phyloP scores from a whole-genome alignment of 2,113 vertebrate species.

The Hippolais icterina region DNA sequence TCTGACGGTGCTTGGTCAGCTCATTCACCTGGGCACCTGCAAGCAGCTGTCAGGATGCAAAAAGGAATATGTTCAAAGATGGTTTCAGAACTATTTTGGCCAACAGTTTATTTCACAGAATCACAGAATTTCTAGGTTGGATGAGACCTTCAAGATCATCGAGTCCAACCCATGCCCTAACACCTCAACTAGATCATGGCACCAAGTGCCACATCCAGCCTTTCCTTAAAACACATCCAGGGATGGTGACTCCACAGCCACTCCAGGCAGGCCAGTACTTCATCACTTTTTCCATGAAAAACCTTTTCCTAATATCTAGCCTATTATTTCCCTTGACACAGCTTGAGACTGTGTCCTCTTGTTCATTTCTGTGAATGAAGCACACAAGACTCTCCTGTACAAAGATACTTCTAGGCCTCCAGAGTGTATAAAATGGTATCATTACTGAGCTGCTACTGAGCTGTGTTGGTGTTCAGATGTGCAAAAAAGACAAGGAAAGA shows the following conservation, averaged over 20 bases:
- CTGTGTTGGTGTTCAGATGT: neutral
- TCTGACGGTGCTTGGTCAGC: slow-evolving; percentile 97
- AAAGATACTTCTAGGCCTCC: neutral
- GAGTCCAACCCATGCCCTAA: too few relatives aligned
- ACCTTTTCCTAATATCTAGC: too few relatives aligned
- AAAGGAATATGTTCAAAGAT: neutral
- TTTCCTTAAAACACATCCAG: too few relatives aligned
- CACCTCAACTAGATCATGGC: too few relatives aligned
- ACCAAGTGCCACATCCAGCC: too few relatives aligned
- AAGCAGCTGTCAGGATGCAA: slow-evolving; percentile 80
- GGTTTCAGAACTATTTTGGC: neutral
- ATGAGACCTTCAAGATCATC: too few relatives aligned
- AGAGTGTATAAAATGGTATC: neutral
- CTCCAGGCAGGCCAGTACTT: too few relatives aligned
- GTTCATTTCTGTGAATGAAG: neutral
- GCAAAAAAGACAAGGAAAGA: neutral
- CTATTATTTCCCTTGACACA: too few relatives aligned
- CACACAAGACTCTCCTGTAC: neutral
- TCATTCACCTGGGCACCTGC: slow-evolving; percentile 97
- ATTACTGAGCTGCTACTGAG: neutral
- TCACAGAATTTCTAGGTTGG: too few relatives aligned
- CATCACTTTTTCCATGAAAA: too few relatives aligned
- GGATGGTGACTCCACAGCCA: too few relatives aligned
- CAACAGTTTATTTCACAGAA: neutral
- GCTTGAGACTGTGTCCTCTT: too few relatives aligned